Evolutionary conservation across 2,888 invertebrate species (phyloP).

Genomic region (Dicyrtoma fusca): DNA sequence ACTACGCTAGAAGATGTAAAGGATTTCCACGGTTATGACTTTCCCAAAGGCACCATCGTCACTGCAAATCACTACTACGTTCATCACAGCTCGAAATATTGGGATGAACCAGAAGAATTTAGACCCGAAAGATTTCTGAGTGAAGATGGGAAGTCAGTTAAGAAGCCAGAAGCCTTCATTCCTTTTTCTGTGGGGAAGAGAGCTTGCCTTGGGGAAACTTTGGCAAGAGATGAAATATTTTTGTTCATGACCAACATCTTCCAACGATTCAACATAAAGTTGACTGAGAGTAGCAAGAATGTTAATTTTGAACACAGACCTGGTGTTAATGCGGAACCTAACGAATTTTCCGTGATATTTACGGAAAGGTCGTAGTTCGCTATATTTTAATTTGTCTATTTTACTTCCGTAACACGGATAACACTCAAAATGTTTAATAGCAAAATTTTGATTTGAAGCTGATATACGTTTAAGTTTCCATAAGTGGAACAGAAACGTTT

Average conservation of each 20-base stretch:
- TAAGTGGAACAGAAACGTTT: no score
- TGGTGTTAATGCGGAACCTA: background rate
- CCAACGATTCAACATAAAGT: background rate
- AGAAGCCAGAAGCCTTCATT: slow-evolving; percentile 1
- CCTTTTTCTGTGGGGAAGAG: slow-evolving; percentile 18
- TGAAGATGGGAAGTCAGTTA: slow-evolving; percentile 4
- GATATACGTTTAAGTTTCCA: no score
- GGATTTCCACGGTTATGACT: slow-evolving; percentile 16
- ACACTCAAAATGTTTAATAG: no score
- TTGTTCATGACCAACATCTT: slow-evolving; percentile 16
- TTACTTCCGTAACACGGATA: no score
- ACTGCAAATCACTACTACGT: background rate
- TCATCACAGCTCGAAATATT: slow-evolving; percentile 6
- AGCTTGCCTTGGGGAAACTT: slow-evolving; percentile 15
- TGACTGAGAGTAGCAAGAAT: background rate
- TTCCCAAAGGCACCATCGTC: slow-evolving; percentile 12
- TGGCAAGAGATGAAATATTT: slow-evolving; percentile 16
- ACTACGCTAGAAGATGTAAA: background rate
- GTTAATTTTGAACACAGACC: background rate
- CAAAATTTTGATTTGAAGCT: no score
- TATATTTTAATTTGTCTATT: no score
- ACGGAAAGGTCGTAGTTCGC: no score
- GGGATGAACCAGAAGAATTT: background rate
- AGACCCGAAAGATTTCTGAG: slow-evolving; percentile 6
- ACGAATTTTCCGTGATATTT: no score